A percentile compares a stretch with the other conserved stretches of the same genome.
Conservation (phyloP, 2,797 vertebrate species). For the Periophthalmus magnuspinnatus region DNA sequence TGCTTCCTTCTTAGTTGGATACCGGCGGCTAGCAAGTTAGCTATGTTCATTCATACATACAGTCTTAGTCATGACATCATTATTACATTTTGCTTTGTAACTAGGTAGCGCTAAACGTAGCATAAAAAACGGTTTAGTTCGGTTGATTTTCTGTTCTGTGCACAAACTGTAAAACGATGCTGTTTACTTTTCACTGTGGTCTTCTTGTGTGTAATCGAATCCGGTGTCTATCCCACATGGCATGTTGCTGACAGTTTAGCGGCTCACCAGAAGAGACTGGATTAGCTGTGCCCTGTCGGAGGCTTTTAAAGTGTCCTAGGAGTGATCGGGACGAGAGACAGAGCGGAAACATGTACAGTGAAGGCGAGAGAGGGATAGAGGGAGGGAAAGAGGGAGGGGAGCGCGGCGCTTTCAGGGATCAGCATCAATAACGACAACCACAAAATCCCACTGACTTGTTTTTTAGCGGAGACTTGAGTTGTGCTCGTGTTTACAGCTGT, state of each 20-base stretch:
- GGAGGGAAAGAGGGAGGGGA: constrained; percentile 52
- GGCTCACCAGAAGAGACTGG: constrained; percentile 29
- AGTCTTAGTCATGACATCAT: no score
- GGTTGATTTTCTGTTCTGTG: not conserved
- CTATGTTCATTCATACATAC: no score
- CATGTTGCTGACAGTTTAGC: constrained; percentile 51
- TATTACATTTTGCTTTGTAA: not conserved
- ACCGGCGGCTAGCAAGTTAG: no score
- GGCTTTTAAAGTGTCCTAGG: constrained; percentile 55
- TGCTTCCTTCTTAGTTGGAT: no score
- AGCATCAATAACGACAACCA: constrained; percentile 57
- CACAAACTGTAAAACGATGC: not conserved
- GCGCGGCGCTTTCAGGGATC: constrained; percentile 37
- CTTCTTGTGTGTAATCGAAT: constrained; percentile 18
- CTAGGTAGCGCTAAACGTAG: no score
- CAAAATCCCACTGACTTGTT: constrained; percentile 45
- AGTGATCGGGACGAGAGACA: constrained; percentile 52
- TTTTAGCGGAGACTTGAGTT: constrained; percentile 33
- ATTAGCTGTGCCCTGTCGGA: constrained; percentile 55
- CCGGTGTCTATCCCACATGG: constrained; percentile 20
- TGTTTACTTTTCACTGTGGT: constrained; percentile 14
- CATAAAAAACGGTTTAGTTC: no score
- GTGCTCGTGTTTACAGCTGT: constrained; percentile 23
- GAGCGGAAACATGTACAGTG: constrained; percentile 50
- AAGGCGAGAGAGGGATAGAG: constrained; percentile 47